Conservation (phyloP, 2,797 vertebrate genomes). For the Bovichtus variegatus region DNA sequence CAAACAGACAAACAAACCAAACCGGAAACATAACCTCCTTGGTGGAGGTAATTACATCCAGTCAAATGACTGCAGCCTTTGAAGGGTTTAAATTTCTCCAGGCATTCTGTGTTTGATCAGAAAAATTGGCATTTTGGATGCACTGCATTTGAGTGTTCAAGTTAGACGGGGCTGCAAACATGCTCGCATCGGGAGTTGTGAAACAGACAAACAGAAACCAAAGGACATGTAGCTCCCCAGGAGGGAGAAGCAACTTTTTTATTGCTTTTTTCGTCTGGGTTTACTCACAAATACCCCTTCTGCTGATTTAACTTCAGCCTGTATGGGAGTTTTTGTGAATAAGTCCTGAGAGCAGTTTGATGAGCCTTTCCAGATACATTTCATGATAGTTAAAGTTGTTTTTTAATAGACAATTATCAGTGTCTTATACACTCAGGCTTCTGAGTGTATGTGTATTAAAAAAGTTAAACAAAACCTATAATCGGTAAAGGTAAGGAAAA, state of each 20-base stretch:
- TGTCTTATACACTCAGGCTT: not conserved
- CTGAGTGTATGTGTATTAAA: not conserved
- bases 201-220: slow-evolving; percentile 30
- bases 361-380: not conserved
- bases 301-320: slow-evolving; percentile 2
- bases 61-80: slow-evolving; percentile 49
- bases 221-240: slow-evolving; percentile 27
- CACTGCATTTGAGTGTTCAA: slow-evolving; percentile 43
- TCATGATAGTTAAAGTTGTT: not conserved
- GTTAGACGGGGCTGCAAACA: slow-evolving; percentile 17
- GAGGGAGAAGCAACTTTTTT: slow-evolving; percentile 9
- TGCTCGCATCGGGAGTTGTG: slow-evolving; percentile 44
- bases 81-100: slow-evolving; percentile 65
- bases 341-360: not conserved
- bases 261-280: slow-evolving; percentile 18
- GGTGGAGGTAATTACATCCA: slow-evolving; percentile 18
- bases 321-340: slow-evolving; percentile 5
- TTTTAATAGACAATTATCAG: not conserved
- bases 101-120: slow-evolving; percentile 59
- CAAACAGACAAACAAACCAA: too few relatives aligned
- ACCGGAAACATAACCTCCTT: too few relatives aligned
- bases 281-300: slow-evolving; percentile 31
- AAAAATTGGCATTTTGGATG: slow-evolving; percentile 62
- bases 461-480: not conserved
- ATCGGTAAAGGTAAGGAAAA: not conserved